Evolutionary conservation across 1,140 invertebrate species (phyloP), one percentile per base, ranked within the genome.

Genomic region (Caenorhabditis latens): DNA sequence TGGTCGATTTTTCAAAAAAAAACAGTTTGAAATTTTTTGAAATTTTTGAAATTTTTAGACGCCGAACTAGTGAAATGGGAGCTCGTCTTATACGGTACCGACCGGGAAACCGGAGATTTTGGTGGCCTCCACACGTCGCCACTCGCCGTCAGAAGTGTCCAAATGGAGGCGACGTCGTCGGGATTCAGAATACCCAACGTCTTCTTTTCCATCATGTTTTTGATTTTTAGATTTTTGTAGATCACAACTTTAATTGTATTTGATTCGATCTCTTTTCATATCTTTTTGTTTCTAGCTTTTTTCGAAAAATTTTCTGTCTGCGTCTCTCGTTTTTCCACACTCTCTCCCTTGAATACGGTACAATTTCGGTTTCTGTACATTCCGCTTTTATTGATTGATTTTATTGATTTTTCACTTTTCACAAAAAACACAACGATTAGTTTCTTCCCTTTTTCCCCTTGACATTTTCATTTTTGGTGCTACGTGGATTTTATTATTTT

Each of bases 51-150:
- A 13, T 6, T 67, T 13, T 67, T 9, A 32, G 87, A 88, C 71
- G 87, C 89, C 57, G 87, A 88, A 32, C 83, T 89, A 13, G 85
- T 89, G 1, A 88, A 88, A 86, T 89, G 89, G 89, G 89, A 89
- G 19, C 85, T 89, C 1, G 89, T 89, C 2, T 24, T 89, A 4
- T 84, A 89, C 84, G 89, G 89, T 16, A 89, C 89, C 13, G 53
- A 53, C 11, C 24, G 71, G 63, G 84, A 89, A 82, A 86, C 85
- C 40, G 87, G 87, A 8, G 32, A 71, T 9, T 55, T 50, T 7
- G 89, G 89, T n/a, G 88, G 86, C 40, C 32, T 53, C 7, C 88
- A 86, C 50, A 24, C 87, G 24, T 58, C 83, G 7, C 84, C 86
- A 4, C 43, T 87, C 11, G 46, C 86, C n/a, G 82, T 82, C 19